Evolutionary conservation across 2,113 vertebrate species (phyloP).

Genomic region (Thamnophis sirtalis): DNA sequence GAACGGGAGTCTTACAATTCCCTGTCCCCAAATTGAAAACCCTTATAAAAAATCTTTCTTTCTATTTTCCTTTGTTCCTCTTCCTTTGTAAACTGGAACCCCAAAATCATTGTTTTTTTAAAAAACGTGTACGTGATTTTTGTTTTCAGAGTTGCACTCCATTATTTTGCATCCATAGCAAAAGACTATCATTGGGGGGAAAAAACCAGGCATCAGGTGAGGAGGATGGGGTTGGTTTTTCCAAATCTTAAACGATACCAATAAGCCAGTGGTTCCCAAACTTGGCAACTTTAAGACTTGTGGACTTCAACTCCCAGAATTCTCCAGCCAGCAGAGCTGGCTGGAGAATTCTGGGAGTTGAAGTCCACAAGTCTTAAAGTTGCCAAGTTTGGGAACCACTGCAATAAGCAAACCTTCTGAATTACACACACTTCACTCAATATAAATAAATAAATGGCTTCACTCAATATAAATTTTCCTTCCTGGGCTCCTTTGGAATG

Average conservation of each 20-base stretch:
- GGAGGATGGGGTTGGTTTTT: not conserved
- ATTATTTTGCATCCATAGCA: not conserved
- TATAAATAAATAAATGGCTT: not conserved
- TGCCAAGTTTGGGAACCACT: no score
- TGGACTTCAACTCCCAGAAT: no score
- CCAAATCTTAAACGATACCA: not conserved
- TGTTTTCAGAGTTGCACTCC: not conserved
- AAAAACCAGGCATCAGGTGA: not conserved
- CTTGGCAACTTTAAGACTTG: no score
- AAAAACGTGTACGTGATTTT: not conserved
- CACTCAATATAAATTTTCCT: not conserved
- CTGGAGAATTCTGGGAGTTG: no score
- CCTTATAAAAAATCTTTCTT: not conserved
- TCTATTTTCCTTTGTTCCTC: not conserved
- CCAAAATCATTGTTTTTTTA: not conserved
- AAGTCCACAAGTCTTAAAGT: no score
- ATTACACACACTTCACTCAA: not conserved
- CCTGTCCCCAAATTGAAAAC: not conserved
- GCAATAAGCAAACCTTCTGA: not conserved
- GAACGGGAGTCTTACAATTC: not conserved
- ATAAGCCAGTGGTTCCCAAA: no score
- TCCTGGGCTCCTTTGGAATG: not conserved
- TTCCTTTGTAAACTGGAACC: not conserved
- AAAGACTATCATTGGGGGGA: not conserved
- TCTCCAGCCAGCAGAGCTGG: no score